Percentiles rank a stretch among this genome's conserved stretches.
Conservation (phyloP, 2,888 invertebrate species). For the Ashinkailepas kermadecensis region DNA sequence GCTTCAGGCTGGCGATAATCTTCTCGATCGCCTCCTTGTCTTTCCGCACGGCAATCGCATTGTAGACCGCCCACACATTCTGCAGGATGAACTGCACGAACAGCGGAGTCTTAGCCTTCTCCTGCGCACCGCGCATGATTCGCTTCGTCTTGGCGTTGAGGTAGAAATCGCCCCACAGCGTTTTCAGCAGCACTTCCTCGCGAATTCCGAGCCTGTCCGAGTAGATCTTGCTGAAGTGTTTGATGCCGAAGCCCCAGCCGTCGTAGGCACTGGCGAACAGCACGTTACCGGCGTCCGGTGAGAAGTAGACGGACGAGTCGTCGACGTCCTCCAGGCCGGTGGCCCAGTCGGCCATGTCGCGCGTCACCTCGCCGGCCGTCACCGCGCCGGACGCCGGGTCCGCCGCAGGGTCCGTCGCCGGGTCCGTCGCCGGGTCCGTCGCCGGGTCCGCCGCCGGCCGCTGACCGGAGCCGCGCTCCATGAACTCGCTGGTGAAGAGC, state of each 20-base stretch:
- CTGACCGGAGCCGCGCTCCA: constrained; percentile 50
- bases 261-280: constrained; percentile 93
- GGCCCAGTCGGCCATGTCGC: constrained; percentile 55
- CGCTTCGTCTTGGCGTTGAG: constrained; percentile 74
- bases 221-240: constrained; percentile 73
- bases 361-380: not conserved
- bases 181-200: constrained; percentile 61
- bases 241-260: constrained; percentile 82
- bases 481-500: constrained; percentile 71
- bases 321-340: constrained; percentile 72
- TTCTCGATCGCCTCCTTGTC: constrained; percentile 63
- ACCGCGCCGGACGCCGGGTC: not conserved
- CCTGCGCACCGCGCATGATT: constrained; percentile 79
- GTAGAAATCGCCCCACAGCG: constrained; percentile 92
- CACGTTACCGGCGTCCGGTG: constrained; percentile 89
- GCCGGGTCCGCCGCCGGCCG: not conserved
- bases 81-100: constrained; percentile 88
- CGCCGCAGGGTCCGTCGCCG: not conserved
- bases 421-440: not conserved
- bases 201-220: constrained; percentile 65
- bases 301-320: constrained; percentile 83
- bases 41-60: constrained; percentile 60
- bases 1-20: constrained; percentile 66
- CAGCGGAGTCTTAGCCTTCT: constrained; percentile 82
- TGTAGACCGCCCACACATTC: constrained; percentile 84